A percentile compares a stretch with the other conserved stretches of the same genome.
These are phyloP conservation scores for Amphiura filiformis DNA, from an alignment of 35 echinoderm and acorn worm species.

Conservation along the genomic window DNA sequence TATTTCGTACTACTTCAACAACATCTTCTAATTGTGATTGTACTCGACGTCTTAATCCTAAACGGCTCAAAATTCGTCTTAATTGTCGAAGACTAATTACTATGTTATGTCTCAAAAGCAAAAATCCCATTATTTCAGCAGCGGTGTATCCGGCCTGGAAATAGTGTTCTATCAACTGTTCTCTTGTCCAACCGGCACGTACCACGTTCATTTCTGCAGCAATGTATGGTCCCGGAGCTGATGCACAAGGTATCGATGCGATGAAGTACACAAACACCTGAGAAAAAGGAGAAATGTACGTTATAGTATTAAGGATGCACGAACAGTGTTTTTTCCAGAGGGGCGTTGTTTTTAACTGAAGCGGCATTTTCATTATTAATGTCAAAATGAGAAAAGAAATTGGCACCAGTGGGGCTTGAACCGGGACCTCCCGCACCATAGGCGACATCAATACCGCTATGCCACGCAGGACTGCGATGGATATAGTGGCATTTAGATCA, in stretches of 20 bases:
- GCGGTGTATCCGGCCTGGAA: slow-evolving; percentile 6
- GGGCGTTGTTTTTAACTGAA: no score
- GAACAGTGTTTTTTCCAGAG: no score
- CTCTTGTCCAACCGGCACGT: not conserved
- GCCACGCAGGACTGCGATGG: no score
- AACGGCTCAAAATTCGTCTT: not conserved
- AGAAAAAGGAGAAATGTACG: not conserved
- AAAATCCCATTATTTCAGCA: slow-evolving; percentile 15
- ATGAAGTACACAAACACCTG: not conserved
- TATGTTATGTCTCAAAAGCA: not conserved
- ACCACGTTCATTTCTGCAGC: not conserved
- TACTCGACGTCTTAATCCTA: not conserved
- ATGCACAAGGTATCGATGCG: not conserved
- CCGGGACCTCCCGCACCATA: no score
- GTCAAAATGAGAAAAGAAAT: no score
- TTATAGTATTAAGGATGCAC: no score
- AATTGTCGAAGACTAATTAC: slow-evolving; percentile 18
- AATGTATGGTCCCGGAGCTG: slow-evolving; percentile 11
- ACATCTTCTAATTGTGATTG: slow-evolving; percentile 5
- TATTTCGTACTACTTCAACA: not conserved
- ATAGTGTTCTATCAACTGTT: slow-evolving; percentile 1
- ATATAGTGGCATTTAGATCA: no score
- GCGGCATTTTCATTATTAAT: no score
- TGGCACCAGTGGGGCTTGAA: no score
- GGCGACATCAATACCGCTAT: no score